These are phyloP conservation scores for Scolopax bukidnonensis DNA, from an alignment of 2,797 vertebrate genomes.

Conservation along the genomic window DNA sequence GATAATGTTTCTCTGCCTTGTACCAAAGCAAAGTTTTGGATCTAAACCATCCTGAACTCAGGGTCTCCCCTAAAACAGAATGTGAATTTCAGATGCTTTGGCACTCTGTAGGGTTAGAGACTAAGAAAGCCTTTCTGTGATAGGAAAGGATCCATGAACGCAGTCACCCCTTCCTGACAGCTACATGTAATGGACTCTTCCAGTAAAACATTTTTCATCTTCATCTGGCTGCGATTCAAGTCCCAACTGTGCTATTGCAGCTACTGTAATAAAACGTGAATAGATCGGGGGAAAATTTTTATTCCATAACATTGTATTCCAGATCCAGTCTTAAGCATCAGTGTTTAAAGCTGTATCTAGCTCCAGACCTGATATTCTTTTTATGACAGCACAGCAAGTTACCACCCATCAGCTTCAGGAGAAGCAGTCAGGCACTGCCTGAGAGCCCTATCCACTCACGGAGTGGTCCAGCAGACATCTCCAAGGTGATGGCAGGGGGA, in stretches of 20 bases:
- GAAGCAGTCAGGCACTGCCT: not conserved
- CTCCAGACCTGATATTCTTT: not conserved
- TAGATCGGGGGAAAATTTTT: not conserved
- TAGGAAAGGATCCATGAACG: not conserved
- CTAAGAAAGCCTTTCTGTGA: not conserved
- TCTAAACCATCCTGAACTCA: not conserved
- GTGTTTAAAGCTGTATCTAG: not conserved
- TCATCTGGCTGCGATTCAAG: not conserved
- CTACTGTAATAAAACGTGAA: constrained; percentile 20
- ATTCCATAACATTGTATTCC: not conserved
- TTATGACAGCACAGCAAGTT: not conserved
- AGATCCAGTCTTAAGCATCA: not conserved
- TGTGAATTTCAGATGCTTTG: not conserved
- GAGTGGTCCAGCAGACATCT: not conserved
- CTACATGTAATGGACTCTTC: not conserved
- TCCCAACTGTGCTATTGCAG: constrained; percentile 37
- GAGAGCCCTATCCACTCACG: not conserved
- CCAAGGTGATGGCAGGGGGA: not conserved
- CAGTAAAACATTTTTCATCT: constrained; percentile 32
- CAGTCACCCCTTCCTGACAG: constrained; percentile 1
- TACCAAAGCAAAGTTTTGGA: not conserved
- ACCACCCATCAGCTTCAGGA: not conserved
- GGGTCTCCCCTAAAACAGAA: not conserved
- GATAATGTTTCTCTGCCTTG: not conserved
- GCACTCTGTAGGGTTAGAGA: not conserved